Conservation (phyloP, 2,797 vertebrate genomes). For the Mastacembelus armatus region DNA sequence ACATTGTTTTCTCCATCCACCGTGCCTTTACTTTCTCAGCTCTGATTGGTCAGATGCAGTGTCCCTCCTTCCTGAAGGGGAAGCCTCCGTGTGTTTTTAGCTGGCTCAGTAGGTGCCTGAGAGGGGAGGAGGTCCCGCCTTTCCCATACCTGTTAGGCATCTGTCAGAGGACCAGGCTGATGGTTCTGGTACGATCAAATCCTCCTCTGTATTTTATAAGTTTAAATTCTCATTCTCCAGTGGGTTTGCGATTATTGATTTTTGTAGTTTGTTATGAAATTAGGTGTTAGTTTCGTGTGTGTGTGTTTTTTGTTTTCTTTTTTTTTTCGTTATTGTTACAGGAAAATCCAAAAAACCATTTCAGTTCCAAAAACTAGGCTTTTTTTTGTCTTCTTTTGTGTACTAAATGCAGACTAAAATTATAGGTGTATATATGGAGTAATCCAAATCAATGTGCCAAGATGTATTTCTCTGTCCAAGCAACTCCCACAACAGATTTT, state of each 20-base stretch:
- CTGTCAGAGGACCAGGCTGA: conserved; percentile 93
- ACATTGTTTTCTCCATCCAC: background rate
- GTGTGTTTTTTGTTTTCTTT: no score
- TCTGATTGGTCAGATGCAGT: conserved; percentile 91
- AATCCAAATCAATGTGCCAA: no score
- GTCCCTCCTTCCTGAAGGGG: conserved; percentile 87
- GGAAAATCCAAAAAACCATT: no score
- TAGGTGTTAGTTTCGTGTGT: no score
- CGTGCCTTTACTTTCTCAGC: conserved; percentile 73
- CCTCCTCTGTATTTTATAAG: background rate
- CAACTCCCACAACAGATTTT: no score
- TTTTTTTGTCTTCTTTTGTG: no score
- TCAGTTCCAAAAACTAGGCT: no score
- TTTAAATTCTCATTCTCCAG: background rate
- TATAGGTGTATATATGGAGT: no score
- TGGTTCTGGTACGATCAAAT: conserved; percentile 88
- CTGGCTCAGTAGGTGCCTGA: conserved; percentile 93
- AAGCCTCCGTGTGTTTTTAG: conserved; percentile 93
- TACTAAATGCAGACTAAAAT: no score
- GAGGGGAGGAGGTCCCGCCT: conserved; percentile 85
- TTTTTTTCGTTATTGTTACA: no score
- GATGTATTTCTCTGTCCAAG: no score
- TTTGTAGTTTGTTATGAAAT: no score
- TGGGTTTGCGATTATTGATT: background rate
- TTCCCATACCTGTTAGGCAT: conserved; percentile 93